Evolutionary conservation across 2,113 vertebrate species (phyloP), one percentile per base, ranked within the genome.

Genomic region (Spheniscus mendiculus): DNA sequence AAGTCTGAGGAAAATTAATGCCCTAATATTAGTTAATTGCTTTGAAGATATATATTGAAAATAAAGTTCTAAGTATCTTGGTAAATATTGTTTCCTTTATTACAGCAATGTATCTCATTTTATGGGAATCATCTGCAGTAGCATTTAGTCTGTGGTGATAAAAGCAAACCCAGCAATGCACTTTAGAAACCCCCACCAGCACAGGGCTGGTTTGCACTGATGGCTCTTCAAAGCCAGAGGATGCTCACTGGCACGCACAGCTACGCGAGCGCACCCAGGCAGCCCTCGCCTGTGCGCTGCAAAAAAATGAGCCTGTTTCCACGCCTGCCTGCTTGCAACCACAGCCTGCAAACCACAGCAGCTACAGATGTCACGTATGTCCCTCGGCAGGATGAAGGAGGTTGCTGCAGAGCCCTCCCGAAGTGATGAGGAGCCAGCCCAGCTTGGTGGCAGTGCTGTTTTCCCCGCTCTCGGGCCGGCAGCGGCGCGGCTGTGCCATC

Each of bases 71-170:
- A 83, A 91, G 79, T 93, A 83, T 83, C 82, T 87, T 94, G 42
- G 82, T 94, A 95, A 92, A 82, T 95, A 86, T 87, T 61, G 74
- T 85, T 96, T 96, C 89, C 95, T 95, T 96, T 97, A 97, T 98
- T 97, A 79, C 61, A 77, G 66, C 69, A 58, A 30, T 95, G 84
- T 20, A 63, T 97, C 93, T 97, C 71, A 52, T 50, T 95, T 95
- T 93, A 96, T 93, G 76, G 27, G 15, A 87, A 34, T 90, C 66
- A 38, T 89, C 81, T 87, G 90, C 79, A 50, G 66, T 11, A 52
- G 81, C 49, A 5, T 69, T 88, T 65, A 30, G 65, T 78, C 47
- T 6, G 21, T 23, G 49, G 61, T 74, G 85, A 65, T 90, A 50
- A 94, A 90, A 90, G 65, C 40, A 76, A 87, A 20, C 32, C 38